A percentile compares a stretch with the other conserved stretches of the same genome.
Evolutionary conservation across 2,888 invertebrate species (phyloP).

Genomic region (Sinhomidia bicolor): DNA sequence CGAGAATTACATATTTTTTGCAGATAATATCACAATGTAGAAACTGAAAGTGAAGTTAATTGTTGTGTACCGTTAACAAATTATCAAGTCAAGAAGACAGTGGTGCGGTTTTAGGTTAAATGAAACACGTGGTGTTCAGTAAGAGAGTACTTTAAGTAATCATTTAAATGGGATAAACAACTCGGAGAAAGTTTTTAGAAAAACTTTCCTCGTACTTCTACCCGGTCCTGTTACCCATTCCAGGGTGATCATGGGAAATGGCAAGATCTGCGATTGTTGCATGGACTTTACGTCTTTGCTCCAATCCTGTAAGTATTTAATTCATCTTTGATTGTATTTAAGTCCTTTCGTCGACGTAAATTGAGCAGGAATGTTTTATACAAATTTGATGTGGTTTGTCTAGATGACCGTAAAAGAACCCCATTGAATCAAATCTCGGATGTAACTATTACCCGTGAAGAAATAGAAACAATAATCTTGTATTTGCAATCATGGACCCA

Average conservation of each 20-base stretch:
- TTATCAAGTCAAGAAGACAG: too few species aligned
- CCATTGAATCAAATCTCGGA: slow-evolving; percentile 80
- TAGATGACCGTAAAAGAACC: slow-evolving; percentile 78
- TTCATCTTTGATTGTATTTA: too few species aligned
- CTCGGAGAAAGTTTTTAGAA: not conserved
- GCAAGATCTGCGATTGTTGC: slow-evolving; percentile 95
- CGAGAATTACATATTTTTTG: too few species aligned
- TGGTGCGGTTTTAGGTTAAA: too few species aligned
- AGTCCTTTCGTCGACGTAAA: too few species aligned
- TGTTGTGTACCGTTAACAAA: too few species aligned
- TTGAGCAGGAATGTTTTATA: too few species aligned
- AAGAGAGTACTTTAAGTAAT: not conserved
- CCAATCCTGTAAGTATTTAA: slow-evolving; percentile 88
- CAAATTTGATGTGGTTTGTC: not conserved
- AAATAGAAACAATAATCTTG: slow-evolving; percentile 91
- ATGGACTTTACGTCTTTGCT: slow-evolving; percentile 96
- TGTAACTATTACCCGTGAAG: slow-evolving; percentile 83
- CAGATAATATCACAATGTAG: too few species aligned
- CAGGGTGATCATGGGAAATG: slow-evolving; percentile 75
- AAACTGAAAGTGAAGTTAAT: too few species aligned
- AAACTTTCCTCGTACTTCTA: not conserved
- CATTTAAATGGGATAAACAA: not conserved
- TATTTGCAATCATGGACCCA: slow-evolving; percentile 95
- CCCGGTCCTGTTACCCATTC: not conserved
- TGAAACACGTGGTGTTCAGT: not conserved